A percentile compares a stretch with the other conserved stretches of the same genome.
Conservation (phyloP, 2,797 vertebrate species). For the Malacoraja senta region DNA sequence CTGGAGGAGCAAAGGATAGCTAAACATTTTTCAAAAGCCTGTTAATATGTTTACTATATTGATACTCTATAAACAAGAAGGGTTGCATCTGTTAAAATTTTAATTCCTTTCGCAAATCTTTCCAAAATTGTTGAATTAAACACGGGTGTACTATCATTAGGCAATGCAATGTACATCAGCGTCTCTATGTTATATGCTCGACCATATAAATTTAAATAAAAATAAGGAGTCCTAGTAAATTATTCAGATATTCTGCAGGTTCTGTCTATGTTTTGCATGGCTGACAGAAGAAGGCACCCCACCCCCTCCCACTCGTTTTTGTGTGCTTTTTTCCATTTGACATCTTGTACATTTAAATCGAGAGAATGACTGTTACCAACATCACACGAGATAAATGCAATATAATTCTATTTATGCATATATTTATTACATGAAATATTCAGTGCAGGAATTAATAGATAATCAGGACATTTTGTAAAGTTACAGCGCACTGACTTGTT, state of each 20-base stretch:
- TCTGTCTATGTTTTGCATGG: slow-evolving; percentile 32
- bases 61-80: background rate
- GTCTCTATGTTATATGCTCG: background rate
- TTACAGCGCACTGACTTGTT: background rate
- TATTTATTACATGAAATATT: slow-evolving; percentile 38
- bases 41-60: slow-evolving; percentile 17
- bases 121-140: background rate
- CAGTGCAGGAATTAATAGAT: slow-evolving; percentile 35
- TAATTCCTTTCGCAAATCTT: slow-evolving; percentile 6
- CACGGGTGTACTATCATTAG: slow-evolving; percentile 8
- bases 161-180: background rate
- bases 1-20: background rate
- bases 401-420: slow-evolving; percentile 24
- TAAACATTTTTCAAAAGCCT: background rate
- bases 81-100: background rate
- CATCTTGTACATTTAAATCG: slow-evolving; percentile 34
- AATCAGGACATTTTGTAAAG: slow-evolving; percentile 21
- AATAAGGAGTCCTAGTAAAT: background rate
- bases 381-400: slow-evolving; percentile 5
- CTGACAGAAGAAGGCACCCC: background rate
- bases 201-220: slow-evolving; percentile 28
- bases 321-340: slow-evolving; percentile 18
- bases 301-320: background rate
- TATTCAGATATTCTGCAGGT: slow-evolving; percentile 36
- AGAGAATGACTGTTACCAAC: slow-evolving; percentile 22